Percentiles rank a stretch among this genome's conserved stretches.
These are phyloP conservation scores for Ginglymostoma cirratum DNA, from an alignment of 2,113 vertebrate genomes.

Conservation along the genomic window DNA sequence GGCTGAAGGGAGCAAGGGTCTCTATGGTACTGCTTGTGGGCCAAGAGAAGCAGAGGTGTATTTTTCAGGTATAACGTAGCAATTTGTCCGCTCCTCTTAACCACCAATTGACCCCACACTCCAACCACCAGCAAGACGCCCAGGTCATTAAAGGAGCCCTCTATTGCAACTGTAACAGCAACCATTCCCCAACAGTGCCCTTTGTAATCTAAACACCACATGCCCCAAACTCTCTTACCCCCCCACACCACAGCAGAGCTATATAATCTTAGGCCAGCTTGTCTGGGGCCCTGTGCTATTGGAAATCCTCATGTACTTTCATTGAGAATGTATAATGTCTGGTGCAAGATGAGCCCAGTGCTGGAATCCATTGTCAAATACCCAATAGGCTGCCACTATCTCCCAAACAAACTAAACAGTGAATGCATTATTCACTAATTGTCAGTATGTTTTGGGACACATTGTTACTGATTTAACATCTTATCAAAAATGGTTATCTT, in stretches of 20 bases:
- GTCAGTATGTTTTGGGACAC: neutral
- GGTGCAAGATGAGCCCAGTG: neutral
- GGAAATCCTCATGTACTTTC: neutral
- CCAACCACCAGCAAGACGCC: neutral
- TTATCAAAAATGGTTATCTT: neutral
- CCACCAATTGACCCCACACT: too few relatives aligned
- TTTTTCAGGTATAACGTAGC: neutral
- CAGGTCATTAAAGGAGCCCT: neutral
- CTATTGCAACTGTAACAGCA: neutral
- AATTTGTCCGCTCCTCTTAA: neutral
- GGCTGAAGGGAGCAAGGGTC: neutral
- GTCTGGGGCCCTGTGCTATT: neutral
- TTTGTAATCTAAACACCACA: too few relatives aligned
- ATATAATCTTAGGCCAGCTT: too few relatives aligned
- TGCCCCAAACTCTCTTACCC: neutral
- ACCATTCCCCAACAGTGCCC: too few relatives aligned
- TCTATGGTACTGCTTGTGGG: neutral
- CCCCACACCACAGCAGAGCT: neutral
- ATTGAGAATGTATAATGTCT: neutral
- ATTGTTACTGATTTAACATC: neutral
- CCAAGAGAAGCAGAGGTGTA: neutral
- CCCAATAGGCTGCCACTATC: neutral
- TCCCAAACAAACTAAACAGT: neutral
- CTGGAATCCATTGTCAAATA: neutral
- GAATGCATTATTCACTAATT: neutral